phyloP scores from a whole-genome alignment of 2,113 vertebrate genomes.

The Rhipidura dahli region DNA sequence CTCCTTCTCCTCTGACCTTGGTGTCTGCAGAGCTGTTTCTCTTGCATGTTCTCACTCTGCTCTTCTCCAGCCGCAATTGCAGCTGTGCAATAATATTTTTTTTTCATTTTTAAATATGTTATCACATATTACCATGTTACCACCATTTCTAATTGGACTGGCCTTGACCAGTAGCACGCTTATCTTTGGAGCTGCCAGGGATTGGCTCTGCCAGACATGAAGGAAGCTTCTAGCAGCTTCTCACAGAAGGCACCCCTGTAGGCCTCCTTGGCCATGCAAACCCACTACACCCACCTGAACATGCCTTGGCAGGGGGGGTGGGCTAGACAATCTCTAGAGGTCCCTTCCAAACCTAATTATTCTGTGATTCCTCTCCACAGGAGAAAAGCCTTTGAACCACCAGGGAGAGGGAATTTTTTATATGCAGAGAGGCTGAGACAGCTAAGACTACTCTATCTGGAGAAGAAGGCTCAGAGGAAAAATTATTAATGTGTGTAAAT shows the following conservation, averaged over 20 bases:
- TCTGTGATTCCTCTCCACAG: background rate
- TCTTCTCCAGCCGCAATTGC: background rate
- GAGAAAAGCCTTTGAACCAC: too few species aligned
- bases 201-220: background rate
- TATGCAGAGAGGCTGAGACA: background rate
- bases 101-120: background rate
- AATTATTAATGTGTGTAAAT: background rate
- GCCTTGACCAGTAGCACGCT: background rate
- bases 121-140: background rate
- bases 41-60: fast-evolving
- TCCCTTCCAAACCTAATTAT: background rate
- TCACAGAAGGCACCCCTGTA: background rate
- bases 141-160: background rate
- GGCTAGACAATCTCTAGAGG: too few species aligned
- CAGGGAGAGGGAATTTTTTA: background rate
- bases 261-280: background rate
- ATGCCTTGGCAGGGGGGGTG: background rate
- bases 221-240: background rate
- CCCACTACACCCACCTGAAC: background rate
- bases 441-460: background rate
- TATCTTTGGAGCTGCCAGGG: background rate
- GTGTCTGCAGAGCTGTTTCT: background rate
- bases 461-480: background rate
- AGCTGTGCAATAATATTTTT: background rate
- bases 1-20: background rate